Evolutionary conservation across 2,797 vertebrate genomes (phyloP).

Genomic region (Sparus aurata): DNA sequence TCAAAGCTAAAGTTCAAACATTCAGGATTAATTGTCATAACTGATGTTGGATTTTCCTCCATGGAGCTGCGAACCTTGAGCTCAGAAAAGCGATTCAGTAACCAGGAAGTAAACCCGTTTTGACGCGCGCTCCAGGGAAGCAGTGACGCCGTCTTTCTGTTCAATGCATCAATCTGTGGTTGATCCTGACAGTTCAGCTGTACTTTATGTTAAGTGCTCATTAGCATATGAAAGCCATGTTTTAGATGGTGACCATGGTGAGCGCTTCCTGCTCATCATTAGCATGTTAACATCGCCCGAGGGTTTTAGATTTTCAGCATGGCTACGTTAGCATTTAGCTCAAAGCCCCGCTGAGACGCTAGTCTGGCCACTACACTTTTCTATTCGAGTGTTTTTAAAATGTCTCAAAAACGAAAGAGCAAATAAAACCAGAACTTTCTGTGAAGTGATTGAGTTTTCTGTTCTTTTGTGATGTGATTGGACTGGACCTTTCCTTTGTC

Average conservation of each 20-base stretch:
- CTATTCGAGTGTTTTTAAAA: neutral
- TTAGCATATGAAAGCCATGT: neutral
- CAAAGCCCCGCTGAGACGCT: neutral
- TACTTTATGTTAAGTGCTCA: neutral
- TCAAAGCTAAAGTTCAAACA: neutral
- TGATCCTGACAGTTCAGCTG: neutral
- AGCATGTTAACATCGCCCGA: neutral
- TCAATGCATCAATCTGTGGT: too few relatives aligned
- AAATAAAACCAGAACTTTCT: neutral
- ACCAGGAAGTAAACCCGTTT: too few relatives aligned
- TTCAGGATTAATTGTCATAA: neutral
- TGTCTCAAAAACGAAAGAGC: neutral
- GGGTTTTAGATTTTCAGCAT: neutral
- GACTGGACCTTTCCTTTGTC: neutral
- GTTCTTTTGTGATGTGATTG: too few relatives aligned
- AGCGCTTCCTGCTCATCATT: neutral
- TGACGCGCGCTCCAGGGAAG: too few relatives aligned
- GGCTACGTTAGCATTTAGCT: neutral
- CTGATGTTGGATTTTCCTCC: too few relatives aligned
- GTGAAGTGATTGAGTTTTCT: too few relatives aligned
- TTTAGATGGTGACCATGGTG: neutral
- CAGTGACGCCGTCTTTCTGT: too few relatives aligned
- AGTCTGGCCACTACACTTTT: neutral
- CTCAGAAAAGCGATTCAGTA: too few relatives aligned
- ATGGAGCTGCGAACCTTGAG: too few relatives aligned